A percentile compares a stretch with the other conserved stretches of the same genome.
Evolutionary conservation across 2,888 invertebrate genomes (phyloP).

Genomic region (Thyatira batis): DNA sequence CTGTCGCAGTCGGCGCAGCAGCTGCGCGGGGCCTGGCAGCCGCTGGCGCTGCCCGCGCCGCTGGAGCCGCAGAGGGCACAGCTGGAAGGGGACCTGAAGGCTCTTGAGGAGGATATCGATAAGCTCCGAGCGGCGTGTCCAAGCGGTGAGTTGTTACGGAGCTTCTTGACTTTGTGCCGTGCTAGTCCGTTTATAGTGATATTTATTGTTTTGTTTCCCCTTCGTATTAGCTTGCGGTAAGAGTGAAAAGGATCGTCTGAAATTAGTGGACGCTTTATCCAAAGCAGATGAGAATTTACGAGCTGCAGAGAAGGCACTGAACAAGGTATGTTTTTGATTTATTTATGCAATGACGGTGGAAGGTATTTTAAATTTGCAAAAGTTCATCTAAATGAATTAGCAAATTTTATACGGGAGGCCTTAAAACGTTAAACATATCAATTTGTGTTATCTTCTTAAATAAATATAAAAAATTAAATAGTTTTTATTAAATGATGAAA

Average conservation of each 20-base stretch:
- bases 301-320: conserved; percentile 37
- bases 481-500: too few species aligned
- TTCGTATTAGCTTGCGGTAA: too few species aligned
- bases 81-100: neutral
- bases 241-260: too few species aligned
- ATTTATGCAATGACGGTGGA: conserved; percentile 6
- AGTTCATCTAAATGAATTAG: too few species aligned
- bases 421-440: too few species aligned
- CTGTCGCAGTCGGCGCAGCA: conserved; percentile 23
- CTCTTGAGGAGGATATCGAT: conserved; percentile 27
- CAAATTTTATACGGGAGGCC: too few species aligned
- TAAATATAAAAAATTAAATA: neutral
- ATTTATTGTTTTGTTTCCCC: too few species aligned
- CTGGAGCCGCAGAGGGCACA: neutral
- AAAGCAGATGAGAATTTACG: conserved; percentile 27
- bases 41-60: conserved; percentile 10
- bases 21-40: conserved; percentile 23
- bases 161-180: too few species aligned
- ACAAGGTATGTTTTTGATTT: conserved; percentile 19
- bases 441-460: too few species aligned
- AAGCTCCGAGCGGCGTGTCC: conserved; percentile 25
- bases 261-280: too few species aligned
- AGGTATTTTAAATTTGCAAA: too few species aligned
- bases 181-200: too few species aligned
- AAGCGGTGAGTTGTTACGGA: neutral